Evolutionary conservation across 2,888 invertebrate genomes (phyloP).

Genomic region (Apotomis capreana): DNA sequence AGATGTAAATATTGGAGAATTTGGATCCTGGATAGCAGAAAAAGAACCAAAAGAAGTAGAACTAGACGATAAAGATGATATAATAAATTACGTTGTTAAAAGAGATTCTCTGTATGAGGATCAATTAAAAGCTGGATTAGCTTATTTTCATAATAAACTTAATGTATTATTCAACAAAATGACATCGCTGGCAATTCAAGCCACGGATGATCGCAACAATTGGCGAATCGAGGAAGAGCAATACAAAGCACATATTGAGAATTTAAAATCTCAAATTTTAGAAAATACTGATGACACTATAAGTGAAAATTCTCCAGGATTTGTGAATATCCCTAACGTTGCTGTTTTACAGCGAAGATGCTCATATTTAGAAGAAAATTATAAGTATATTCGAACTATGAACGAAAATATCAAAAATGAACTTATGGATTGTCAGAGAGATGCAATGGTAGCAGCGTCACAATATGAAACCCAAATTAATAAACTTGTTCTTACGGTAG

Average conservation of each 20-base stretch:
- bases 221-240: slow-evolving; percentile 76
- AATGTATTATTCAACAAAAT: slow-evolving; percentile 74
- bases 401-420: slow-evolving; percentile 82
- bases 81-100: slow-evolving; percentile 57
- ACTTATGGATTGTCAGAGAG: slow-evolving; percentile 73
- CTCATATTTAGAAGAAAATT: slow-evolving; percentile 71
- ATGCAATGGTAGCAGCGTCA: slow-evolving; percentile 68
- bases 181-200: slow-evolving; percentile 68
- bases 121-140: slow-evolving; percentile 65
- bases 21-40: slow-evolving; percentile 69
- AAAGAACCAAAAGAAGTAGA: slow-evolving; percentile 59
- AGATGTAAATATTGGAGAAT: slow-evolving; percentile 55
- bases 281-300: slow-evolving; percentile 64
- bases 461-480: slow-evolving; percentile 75
- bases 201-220: slow-evolving; percentile 70
- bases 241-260: slow-evolving; percentile 74
- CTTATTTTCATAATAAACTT: slow-evolving; percentile 75
- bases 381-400: slow-evolving; percentile 73
- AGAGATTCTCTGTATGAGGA: slow-evolving; percentile 62
- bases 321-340: slow-evolving; percentile 56
- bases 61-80: slow-evolving; percentile 56
- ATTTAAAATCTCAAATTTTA: slow-evolving; percentile 61
- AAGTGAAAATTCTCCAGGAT: slow-evolving; percentile 71
- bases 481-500: slow-evolving; percentile 63
- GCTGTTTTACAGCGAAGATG: slow-evolving; percentile 70